Percentiles rank a stretch among this genome's conserved stretches.
phyloP scores from a whole-genome alignment of 2,113 vertebrate genomes.

The Hyperoodon ampullatus region DNA sequence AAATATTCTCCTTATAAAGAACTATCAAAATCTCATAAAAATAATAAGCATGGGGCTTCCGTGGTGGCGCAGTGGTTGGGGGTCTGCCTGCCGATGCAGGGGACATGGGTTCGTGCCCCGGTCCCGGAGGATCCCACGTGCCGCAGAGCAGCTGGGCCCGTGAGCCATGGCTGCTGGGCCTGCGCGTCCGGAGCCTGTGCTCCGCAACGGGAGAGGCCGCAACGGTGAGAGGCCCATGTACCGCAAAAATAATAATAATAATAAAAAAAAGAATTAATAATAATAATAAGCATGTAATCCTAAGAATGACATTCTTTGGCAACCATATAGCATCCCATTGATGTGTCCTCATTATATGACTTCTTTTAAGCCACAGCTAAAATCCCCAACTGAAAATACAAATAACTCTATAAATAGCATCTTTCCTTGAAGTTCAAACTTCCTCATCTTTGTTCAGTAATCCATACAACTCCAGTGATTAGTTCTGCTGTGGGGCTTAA shows the following conservation, averaged over 20 bases:
- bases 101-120: no score
- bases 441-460: background rate
- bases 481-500: constrained; percentile 11
- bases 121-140: no score
- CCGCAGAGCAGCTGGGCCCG: no score
- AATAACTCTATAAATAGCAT: constrained; percentile 1
- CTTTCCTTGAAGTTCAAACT: background rate
- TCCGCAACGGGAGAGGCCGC: no score
- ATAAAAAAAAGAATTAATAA: background rate
- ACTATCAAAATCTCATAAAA: background rate
- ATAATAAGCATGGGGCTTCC: background rate
- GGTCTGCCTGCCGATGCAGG: no score
- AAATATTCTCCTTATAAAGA: background rate
- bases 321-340: background rate
- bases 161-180: no score
- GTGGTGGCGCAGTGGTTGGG: no score
- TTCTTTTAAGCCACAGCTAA: constrained; percentile 16
- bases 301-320: background rate
- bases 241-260: no score
- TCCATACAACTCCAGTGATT: background rate
- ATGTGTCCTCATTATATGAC: background rate
- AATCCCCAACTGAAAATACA: constrained; percentile 31
- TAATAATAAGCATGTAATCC: background rate
- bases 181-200: no score
- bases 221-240: no score